Evolutionary conservation across 2,797 vertebrate species (phyloP), one percentile per base, ranked within the genome.

Genomic region (Pangasius djambal): DNA sequence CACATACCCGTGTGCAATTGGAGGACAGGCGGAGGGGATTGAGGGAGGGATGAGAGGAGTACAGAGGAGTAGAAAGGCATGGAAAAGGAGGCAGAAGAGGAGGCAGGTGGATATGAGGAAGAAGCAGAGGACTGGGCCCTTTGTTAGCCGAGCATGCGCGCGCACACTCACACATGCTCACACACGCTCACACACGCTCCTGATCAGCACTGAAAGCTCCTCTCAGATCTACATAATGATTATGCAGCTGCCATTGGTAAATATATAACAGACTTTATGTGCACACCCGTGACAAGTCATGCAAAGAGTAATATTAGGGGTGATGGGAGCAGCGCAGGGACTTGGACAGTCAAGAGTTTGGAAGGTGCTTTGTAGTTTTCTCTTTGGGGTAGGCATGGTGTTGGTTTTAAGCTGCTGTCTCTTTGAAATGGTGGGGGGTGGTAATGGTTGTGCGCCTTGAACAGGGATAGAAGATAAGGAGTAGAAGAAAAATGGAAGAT

Each of bases 221-320:
- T 92, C 93, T 95, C 94, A 90, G 94, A 95, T 94, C 95, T 95
- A 96, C 96, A 95, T 95, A 95, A 94, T 94, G 94, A 95, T 95
- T 95, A 96, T 95, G 95, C 95, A 96, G 96, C 96, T 96, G 96
- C 95, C 95, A 92, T 94, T 95, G 93, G 93, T 95, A 96, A 94
- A 96, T 96, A 96, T 96, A 96, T 94, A 93, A 95, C 94, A 93
- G 88, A 94, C 95, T 89, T 95, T 95, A 95, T 96, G 95, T 95
- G 96, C 95, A 95, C 95, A 96, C 95, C 95, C 94, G 94, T 94
- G 93, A 95, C 94, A 95, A 95, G 95, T 96, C 96, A 96, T 96
- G 96, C 95, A 96, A 95, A 96, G 95, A 95, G 94, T 96, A 96
- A 94, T 94, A 95, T 95, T 96, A 94, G 94, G 94, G 94, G 94